Evolutionary conservation across 2,113 vertebrate genomes (phyloP).

Genomic region (Vicugna pacos): DNA sequence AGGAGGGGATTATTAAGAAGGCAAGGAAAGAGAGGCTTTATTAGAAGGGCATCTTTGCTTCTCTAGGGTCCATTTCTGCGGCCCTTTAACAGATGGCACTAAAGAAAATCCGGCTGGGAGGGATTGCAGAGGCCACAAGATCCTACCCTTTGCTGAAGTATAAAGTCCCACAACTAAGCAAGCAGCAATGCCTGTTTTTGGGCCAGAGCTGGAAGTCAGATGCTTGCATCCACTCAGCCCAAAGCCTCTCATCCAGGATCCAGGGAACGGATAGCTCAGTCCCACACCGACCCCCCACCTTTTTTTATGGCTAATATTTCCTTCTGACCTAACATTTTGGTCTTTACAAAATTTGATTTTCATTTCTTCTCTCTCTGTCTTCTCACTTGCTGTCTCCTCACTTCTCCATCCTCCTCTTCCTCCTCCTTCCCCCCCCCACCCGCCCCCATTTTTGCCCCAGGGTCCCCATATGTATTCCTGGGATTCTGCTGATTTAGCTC

Average conservation of each 20-base stretch:
- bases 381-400: not conserved
- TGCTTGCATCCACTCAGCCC: accelerated
- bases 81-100: not conserved
- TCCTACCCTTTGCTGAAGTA: not conserved
- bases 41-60: not conserved
- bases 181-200: not conserved
- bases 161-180: not conserved
- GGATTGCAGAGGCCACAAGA: not conserved
- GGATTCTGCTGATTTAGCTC: not conserved
- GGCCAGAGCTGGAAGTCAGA: not conserved
- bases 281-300: not conserved
- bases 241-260: not conserved
- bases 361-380: not conserved
- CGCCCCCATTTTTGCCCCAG: not conserved
- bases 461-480: not conserved
- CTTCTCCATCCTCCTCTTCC: accelerated
- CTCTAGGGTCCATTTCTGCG: not conserved
- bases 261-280: not conserved
- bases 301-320: not conserved
- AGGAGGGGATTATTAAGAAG: not conserved
- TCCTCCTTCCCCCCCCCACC: not conserved
- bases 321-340: not conserved
- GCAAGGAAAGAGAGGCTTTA: not conserved
- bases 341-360: not conserved
- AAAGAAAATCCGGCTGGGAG: not conserved